Evolutionary conservation across 2,113 vertebrate genomes (phyloP).

Genomic region (Pterocles burchelli): DNA sequence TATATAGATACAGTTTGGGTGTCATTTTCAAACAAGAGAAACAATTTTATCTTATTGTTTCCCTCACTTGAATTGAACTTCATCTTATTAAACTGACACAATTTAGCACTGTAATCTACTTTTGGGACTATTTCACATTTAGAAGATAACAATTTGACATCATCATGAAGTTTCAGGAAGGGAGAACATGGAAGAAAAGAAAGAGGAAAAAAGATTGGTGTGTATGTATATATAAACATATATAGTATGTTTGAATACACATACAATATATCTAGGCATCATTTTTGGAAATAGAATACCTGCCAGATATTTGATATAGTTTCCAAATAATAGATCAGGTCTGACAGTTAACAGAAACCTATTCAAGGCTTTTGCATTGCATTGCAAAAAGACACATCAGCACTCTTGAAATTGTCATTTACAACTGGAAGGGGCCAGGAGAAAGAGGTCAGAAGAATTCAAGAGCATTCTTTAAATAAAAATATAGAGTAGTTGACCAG

Average conservation of each 20-base stretch:
- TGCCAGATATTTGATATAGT: not conserved
- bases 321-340: not conserved
- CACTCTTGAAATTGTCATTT: not conserved
- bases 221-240: not conserved
- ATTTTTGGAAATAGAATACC: not conserved
- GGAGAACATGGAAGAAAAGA: not conserved
- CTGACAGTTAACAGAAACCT: not conserved
- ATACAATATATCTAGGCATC: not conserved
- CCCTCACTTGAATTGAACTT: not conserved
- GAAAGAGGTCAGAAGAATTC: not conserved
- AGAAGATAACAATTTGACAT: not conserved
- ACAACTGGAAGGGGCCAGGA: not conserved
- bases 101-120: not conserved
- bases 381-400: not conserved
- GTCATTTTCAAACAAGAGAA: not conserved
- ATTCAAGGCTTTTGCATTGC: not conserved
- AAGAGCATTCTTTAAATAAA: not conserved
- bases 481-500: not conserved
- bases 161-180: not conserved
- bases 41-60: not conserved
- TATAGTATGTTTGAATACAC: not conserved
- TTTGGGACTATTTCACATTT: conserved; percentile 1
- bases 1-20: not conserved
- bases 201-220: accelerated
- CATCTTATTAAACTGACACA: not conserved